Conservation (phyloP, 2,888 invertebrate species). For the Drosophila basisetae region DNA sequence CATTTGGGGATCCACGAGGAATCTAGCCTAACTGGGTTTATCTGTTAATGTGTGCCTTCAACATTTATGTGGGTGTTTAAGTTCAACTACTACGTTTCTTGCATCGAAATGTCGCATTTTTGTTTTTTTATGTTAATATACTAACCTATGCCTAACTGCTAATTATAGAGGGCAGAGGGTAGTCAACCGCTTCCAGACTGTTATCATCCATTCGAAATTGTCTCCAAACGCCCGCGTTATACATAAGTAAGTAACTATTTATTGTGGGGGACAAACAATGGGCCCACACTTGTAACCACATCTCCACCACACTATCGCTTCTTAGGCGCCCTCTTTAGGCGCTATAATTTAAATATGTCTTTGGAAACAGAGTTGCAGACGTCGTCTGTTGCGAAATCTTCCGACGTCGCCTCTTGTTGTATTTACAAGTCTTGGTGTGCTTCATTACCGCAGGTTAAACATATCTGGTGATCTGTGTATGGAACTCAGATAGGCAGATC, state of each 20-base stretch:
- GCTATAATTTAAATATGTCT: slow-evolving; percentile 72
- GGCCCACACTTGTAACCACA: slow-evolving; percentile 32
- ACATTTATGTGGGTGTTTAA: slow-evolving; percentile 39
- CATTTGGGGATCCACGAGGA: slow-evolving; percentile 7
- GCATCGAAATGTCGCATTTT: slow-evolving; percentile 77
- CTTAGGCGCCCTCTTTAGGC: slow-evolving; percentile 28
- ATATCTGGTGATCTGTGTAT: slow-evolving; percentile 94
- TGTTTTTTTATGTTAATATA: slow-evolving; percentile 36
- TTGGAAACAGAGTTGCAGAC: slow-evolving; percentile 71
- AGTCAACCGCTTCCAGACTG: slow-evolving; percentile 10
- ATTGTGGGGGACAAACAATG: slow-evolving; percentile 40
- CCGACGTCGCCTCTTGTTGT: slow-evolving; percentile 75
- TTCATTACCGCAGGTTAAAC: slow-evolving; percentile 87
- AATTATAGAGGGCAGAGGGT: slow-evolving; percentile 26
- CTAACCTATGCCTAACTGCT: slow-evolving; percentile 43
- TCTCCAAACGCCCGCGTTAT: slow-evolving; percentile 30
- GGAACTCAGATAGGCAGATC: slow-evolving; percentile 93
- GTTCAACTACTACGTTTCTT: slow-evolving; percentile 57
- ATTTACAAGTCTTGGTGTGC: slow-evolving; percentile 77
- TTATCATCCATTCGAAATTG: slow-evolving; percentile 11
- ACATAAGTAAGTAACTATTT: slow-evolving; percentile 61
- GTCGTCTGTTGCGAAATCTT: slow-evolving; percentile 74
- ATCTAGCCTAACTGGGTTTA: slow-evolving; percentile 31
- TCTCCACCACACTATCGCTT: slow-evolving; percentile 23
- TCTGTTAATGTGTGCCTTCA: slow-evolving; percentile 31